Base-by-base conservation (phyloP, 37 sponge, comb jelly and placozoan species). In the Halichondria panicea region DNA sequence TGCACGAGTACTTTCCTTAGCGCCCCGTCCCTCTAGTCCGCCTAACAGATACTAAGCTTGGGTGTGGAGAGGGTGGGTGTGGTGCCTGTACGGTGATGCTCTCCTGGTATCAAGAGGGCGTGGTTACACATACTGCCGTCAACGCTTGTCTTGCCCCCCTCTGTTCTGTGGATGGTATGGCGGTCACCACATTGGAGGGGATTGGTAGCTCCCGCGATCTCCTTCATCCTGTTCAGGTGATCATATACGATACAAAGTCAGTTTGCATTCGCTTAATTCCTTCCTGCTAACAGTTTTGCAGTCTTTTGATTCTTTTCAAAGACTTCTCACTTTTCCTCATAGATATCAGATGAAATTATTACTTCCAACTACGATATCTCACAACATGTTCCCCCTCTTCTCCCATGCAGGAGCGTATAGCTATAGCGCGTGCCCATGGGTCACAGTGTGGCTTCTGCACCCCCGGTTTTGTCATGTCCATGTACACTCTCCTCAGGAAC, bases 381-480 rank as follows among this genome's bases (percentile, higher is more conserved):
- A n/a, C n/a, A n/a, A n/a, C n/a, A n/a, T n/a, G n/a, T n/a, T n/a
- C n/a, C n/a, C n/a, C n/a, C n/a, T n/a, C n/a, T n/a, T n/a, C n/a
- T n/a, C n/a, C n/a, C n/a, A n/a, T n/a, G n/a, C n/a, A 88, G 84
- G 89, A 88, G 64, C 50, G 96, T 46, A 85, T 95, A 41, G 96
- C 92, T 6, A n/a, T n/a, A n/a, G n/a, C n/a, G n/a, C 60, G 72
- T 63, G 81, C 88, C 58, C 91, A 95, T 59, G 96, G 92, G 3
- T 87, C 90, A 13, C 96, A 95, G 81, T 95, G 96, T 74, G 96
- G 96, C 0, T 95, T 95, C 78, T 95, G 96, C 44, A 89, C 96
- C 24, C 96, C 96, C 28, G 96, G 96, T 4, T 84, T 95, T 66
- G 96, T 95, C 30, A 91, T 95, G 96, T 83, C 86, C 71, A 95